Conservation (phyloP, 2,797 vertebrate genomes). For the Cichlasoma orientale region DNA sequence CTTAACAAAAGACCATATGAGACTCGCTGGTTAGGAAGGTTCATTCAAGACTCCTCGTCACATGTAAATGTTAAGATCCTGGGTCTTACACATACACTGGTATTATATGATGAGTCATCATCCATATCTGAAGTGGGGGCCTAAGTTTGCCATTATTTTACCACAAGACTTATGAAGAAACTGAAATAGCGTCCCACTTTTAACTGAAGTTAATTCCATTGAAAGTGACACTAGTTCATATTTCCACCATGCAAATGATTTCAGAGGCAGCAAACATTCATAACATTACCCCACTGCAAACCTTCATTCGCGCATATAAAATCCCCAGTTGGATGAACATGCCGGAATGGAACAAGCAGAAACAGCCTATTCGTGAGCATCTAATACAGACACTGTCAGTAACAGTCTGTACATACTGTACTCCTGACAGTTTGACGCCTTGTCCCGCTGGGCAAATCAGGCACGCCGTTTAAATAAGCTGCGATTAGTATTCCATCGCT, state of each 20-base stretch:
- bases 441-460: not conserved
- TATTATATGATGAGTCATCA: slow-evolving; percentile 15
- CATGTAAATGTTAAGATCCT: not conserved
- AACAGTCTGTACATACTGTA: not conserved
- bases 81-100: not conserved
- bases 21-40: not conserved
- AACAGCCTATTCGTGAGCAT: not conserved
- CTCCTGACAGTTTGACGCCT: not conserved
- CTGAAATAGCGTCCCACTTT: not conserved
- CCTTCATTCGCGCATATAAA: not conserved
- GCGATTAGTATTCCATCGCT: not conserved
- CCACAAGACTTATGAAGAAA: not conserved
- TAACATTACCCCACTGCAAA: not conserved
- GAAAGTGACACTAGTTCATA: not conserved
- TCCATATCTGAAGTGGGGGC: slow-evolving; percentile 2
- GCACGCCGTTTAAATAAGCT: not conserved
- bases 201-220: not conserved
- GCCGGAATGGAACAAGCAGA: slow-evolving; percentile 9
- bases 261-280: not conserved
- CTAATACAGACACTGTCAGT: not conserved
- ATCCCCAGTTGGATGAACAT: not conserved
- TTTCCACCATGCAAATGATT: not conserved
- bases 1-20: not conserved
- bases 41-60: not conserved
- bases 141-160: slow-evolving; percentile 2